A percentile compares a stretch with the other conserved stretches of the same genome.
phyloP scores from a whole-genome alignment of 2,888 invertebrate species.

The Aporophyla nigra region DNA sequence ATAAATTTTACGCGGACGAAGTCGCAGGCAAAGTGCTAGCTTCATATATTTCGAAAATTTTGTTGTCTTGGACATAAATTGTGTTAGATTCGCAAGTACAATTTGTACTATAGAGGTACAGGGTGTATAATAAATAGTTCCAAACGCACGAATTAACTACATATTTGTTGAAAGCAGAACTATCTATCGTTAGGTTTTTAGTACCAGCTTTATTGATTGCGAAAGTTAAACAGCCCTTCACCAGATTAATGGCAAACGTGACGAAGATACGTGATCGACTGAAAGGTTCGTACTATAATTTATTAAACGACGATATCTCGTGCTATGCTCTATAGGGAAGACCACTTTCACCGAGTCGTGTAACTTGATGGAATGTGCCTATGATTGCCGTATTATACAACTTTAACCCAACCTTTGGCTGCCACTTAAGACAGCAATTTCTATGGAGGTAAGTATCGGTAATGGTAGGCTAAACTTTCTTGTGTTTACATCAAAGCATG shows the following conservation, averaged over 20 bases:
- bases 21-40: too few species aligned
- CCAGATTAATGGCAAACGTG: constrained; percentile 52
- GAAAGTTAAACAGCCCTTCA: constrained; percentile 1
- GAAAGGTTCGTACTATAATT: constrained; percentile 46
- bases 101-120: neutral
- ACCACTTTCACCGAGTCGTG: constrained; percentile 41
- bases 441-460: constrained; percentile 28
- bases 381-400: constrained; percentile 38
- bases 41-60: neutral
- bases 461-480: neutral
- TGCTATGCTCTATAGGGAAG: constrained; percentile 38
- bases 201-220: constrained; percentile 2
- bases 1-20: too few species aligned
- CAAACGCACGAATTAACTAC: neutral
- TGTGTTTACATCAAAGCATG: neutral
- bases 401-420: constrained; percentile 36
- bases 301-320: constrained; percentile 46
- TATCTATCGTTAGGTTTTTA: neutral
- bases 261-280: constrained; percentile 40
- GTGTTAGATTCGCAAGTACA: neutral
- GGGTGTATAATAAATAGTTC: too few species aligned
- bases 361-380: constrained; percentile 38
- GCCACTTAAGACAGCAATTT: constrained; percentile 8
- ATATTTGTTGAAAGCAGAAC: neutral
- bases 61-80: too few species aligned